These are phyloP conservation scores for Choristoneura fumiferana DNA, from an alignment of 1,140 invertebrate genomes.

Conservation along the genomic window DNA sequence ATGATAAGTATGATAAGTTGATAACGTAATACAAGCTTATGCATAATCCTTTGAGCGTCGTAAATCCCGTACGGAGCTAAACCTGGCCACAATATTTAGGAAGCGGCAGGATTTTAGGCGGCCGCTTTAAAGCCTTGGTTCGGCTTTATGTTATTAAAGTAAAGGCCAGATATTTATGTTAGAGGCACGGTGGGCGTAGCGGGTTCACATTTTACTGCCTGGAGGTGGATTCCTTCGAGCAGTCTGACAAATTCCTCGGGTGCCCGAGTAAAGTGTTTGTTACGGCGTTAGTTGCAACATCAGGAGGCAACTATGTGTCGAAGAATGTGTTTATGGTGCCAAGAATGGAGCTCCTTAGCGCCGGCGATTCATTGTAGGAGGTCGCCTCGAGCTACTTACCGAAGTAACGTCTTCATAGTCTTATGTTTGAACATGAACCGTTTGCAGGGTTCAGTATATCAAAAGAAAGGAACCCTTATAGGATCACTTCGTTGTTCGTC, in stretches of 20 bases:
- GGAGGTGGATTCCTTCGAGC: slow-evolving; percentile 57
- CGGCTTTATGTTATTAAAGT: slow-evolving; percentile 54
- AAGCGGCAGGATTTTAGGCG: slow-evolving; percentile 39
- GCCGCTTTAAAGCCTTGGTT: slow-evolving; percentile 41
- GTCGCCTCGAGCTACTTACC: slow-evolving; percentile 3
- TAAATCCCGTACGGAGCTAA: slow-evolving; percentile 55
- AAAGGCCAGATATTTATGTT: slow-evolving; percentile 61
- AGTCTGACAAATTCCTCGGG: slow-evolving; percentile 62
- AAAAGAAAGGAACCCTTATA: too few species aligned
- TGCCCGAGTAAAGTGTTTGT: slow-evolving; percentile 52
- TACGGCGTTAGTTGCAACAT: slow-evolving; percentile 59
- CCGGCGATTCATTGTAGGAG: slow-evolving; percentile 19
- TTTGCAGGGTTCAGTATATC: too few species aligned
- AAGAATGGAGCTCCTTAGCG: slow-evolving; percentile 66
- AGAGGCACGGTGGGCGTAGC: slow-evolving; percentile 31
- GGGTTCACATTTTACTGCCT: slow-evolving; percentile 45
- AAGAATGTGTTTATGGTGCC: slow-evolving; percentile 73
- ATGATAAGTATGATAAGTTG: too few species aligned
- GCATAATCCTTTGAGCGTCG: slow-evolving; percentile 43
- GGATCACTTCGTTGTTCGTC: too few species aligned
- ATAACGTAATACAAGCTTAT: slow-evolving; percentile 31
- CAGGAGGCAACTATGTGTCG: slow-evolving; percentile 67
- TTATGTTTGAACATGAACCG: too few species aligned
- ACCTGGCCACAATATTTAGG: slow-evolving; percentile 51
- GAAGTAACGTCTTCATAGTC: neutral